Evolutionary conservation across 2,113 vertebrate species (phyloP).

Genomic region (Calyptommatus sinebrachiatus): DNA sequence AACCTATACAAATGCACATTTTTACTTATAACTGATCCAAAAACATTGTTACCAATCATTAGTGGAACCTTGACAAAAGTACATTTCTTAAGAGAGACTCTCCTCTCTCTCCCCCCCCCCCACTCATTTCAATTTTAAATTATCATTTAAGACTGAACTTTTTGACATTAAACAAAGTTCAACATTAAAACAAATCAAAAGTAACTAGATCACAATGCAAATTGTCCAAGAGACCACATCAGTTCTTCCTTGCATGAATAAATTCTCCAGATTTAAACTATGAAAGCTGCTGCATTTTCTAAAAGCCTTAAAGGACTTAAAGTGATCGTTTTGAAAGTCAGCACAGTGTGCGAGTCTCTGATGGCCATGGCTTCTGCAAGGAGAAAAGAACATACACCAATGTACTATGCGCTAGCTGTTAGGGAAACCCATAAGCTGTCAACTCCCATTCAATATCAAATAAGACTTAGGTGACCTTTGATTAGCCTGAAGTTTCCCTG

Average conservation of each 20-base stretch:
- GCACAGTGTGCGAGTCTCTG: constrained; percentile 37
- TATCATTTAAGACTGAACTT: background rate
- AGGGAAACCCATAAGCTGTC: constrained; percentile 49
- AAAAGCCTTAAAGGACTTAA: constrained; percentile 46
- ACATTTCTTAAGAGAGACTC: too few species aligned
- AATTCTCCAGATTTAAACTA: constrained; percentile 15
- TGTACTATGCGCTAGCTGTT: constrained; percentile 32
- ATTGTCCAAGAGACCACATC: constrained; percentile 22
- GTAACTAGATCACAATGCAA: background rate
- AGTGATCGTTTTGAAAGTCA: constrained; percentile 50
- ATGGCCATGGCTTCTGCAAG: constrained; percentile 27
- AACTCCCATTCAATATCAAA: constrained; percentile 57
- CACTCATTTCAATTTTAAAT: background rate
- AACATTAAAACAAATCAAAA: background rate
- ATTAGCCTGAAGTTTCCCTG: constrained; percentile 56
- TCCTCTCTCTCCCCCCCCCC: too few species aligned
- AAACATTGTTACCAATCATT: too few species aligned
- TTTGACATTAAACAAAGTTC: background rate
- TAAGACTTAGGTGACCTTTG: constrained; percentile 43
- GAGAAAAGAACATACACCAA: constrained; percentile 19
- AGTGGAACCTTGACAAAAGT: too few species aligned
- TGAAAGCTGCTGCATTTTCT: constrained; percentile 38
- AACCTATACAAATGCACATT: too few species aligned
- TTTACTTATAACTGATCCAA: too few species aligned
- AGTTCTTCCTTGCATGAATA: constrained; percentile 30